Percentiles rank a stretch among this genome's conserved stretches.
These are phyloP conservation scores for Planiliza haematocheilus DNA, from an alignment of 2,113 vertebrate genomes.

Conservation along the genomic window DNA sequence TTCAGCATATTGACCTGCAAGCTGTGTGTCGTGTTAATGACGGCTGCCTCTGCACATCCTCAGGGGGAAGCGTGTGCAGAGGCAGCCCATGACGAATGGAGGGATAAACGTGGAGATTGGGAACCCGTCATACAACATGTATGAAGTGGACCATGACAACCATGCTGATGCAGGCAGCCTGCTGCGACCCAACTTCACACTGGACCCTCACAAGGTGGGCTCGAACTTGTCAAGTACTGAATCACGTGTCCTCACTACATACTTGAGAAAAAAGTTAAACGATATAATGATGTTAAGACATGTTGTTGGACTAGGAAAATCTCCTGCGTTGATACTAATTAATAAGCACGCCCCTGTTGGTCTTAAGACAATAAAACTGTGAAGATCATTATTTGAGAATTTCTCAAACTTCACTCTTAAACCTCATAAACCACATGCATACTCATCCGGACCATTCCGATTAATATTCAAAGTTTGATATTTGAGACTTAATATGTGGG, in stretches of 20 bases:
- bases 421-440: no score
- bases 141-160: constrained; percentile 97
- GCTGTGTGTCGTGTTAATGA: constrained; percentile 44
- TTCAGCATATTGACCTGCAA: constrained; percentile 27
- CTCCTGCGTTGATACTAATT: no score
- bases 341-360: no score
- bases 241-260: background rate
- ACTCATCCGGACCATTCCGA: no score
- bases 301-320: background rate
- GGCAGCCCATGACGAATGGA: constrained; percentile 97
- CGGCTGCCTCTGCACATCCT: constrained; percentile 22
- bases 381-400: no score
- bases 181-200: constrained; percentile 92
- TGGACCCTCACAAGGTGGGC: constrained; percentile 95
- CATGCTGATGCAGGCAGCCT: constrained; percentile 90
- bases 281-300: background rate
- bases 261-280: background rate
- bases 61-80: constrained; percentile 95
- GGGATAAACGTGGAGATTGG: constrained; percentile 98
- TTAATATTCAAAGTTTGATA: no score
- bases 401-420: no score
- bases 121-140: constrained; percentile 99
- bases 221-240: background rate
- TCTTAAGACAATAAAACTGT: no score
- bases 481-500: no score